Evolutionary conservation across 2,888 invertebrate species (phyloP).

Genomic region (Xestia rhomboidea): DNA sequence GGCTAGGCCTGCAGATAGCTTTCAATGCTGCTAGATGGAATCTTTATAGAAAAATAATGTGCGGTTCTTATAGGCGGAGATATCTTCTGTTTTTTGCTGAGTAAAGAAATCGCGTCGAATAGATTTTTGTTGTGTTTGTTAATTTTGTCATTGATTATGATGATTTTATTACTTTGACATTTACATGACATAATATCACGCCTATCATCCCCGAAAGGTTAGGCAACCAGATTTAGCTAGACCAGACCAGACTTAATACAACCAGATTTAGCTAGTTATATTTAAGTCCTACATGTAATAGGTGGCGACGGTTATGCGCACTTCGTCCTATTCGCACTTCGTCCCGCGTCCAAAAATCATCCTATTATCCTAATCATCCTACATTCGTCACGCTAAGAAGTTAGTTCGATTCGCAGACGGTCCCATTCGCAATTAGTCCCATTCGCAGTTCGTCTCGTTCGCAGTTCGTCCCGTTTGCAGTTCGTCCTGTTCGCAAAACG

Average conservation of each 20-base stretch:
- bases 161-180: not conserved
- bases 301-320: too few species aligned
- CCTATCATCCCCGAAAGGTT: not conserved
- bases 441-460: too few species aligned
- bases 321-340: too few species aligned
- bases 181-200: not conserved
- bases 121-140: slow-evolving; percentile 3
- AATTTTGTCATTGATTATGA: slow-evolving; percentile 4
- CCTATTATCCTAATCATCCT: too few species aligned
- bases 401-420: too few species aligned
- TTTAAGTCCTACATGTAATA: not conserved
- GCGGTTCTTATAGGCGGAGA: slow-evolving; percentile 7
- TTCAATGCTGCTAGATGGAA: slow-evolving; percentile 47
- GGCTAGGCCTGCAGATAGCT: too few species aligned
- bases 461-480: too few species aligned
- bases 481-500: too few species aligned
- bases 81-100: slow-evolving; percentile 32
- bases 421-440: too few species aligned
- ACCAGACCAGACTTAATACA: too few species aligned
- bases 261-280: not conserved
- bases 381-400: too few species aligned
- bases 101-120: not conserved
- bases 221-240: not conserved
- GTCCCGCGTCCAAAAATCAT: too few species aligned
- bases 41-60: slow-evolving; percentile 55